Evolutionary conservation across 1,140 invertebrate species (phyloP).

Genomic region (Andricus grossulariae): DNA sequence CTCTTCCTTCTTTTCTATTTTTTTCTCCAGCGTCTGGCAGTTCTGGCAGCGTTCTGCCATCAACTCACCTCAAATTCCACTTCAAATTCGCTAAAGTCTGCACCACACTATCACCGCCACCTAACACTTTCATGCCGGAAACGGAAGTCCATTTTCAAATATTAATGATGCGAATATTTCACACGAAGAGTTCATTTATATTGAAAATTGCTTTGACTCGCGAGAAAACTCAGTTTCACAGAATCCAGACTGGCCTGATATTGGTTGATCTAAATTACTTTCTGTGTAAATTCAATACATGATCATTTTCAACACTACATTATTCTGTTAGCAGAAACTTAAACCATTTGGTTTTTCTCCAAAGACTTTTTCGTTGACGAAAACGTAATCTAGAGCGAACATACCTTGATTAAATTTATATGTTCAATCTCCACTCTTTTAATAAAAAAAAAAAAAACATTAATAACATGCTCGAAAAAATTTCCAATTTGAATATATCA

Average conservation of each 20-base stretch:
- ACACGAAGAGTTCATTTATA: constrained; percentile 17
- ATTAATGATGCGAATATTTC: constrained; percentile 1
- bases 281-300: neutral
- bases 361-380: neutral
- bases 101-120: no score
- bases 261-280: constrained; percentile 21
- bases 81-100: no score
- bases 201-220: constrained; percentile 4
- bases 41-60: no score
- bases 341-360: neutral
- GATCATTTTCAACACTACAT: neutral
- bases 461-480: no score
- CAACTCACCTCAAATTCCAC: no score
- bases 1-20: no score
- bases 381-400: neutral
- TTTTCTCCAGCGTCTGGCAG: no score
- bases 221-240: constrained; percentile 10
- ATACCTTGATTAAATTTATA: neutral
- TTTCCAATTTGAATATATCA: neutral
- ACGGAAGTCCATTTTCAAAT: no score
- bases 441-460: no score
- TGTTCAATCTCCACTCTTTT: neutral
- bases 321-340: constrained; percentile 3
- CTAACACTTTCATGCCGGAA: no score
- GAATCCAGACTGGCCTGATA: neutral